Base-by-base conservation (phyloP, 2,888 invertebrate species). In the Helicoverpa assulta region DNA sequence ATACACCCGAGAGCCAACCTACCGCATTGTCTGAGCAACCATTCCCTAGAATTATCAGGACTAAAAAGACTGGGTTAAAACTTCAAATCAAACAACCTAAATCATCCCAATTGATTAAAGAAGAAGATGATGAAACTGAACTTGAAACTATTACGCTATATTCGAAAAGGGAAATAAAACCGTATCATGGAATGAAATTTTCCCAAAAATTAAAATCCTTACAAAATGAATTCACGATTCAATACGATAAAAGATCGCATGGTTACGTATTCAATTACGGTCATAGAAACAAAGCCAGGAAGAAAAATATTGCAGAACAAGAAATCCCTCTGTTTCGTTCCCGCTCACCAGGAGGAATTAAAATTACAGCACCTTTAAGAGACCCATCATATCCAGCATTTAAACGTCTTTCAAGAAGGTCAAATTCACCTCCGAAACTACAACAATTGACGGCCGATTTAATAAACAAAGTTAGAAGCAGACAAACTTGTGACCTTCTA, bases 131-230 rank as follows among this genome's bases (percentile, higher is more conserved):
- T 19, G 37, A 53, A 67, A 59, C 29, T 29, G 47, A 59, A 53
- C 50, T 59, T 12, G 37, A 80, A 63, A 76, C 81, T n/a, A 47
- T 76, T 18, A 76, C 40, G 54, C 53, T 76, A 18, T 76, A 58
- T 55, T 61, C 76, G 1, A 70, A 76, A 64, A 61, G 50, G 1
- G 43, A 37, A 1, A 0, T 5, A 0, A 54, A 33, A 5, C 21
- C 50, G 33, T 10, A 33, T 29, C 33, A 4, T 0, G 64, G 21
- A 16, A 53, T 56, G 0, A 59, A 63, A 57, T 8, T 56, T 8
- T 51, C 21, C 12, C 51, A 56, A 5, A 57, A 61, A 58, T 37
- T 16, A 1, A 40, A 58, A 50, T 12, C 12, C 0, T 19, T 33
- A 16, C 37, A 58, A 52, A 18, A 58, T 52, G 26, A 47, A 33